These are phyloP conservation scores for Thripadectes ignobilis DNA, from an alignment of 2,797 vertebrate species.

Conservation along the genomic window DNA sequence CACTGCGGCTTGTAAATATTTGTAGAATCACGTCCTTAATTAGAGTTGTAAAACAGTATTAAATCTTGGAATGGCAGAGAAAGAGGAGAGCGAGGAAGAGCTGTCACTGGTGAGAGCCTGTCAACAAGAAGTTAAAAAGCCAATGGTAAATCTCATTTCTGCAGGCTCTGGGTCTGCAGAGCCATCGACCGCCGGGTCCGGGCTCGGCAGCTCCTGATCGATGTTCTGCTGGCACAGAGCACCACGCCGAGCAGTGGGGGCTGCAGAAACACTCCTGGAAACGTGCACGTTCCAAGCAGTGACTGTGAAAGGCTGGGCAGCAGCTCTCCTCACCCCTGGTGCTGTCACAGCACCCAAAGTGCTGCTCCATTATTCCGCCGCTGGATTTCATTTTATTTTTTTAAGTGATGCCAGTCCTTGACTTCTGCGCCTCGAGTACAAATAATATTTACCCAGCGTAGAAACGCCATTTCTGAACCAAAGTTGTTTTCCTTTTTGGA, in stretches of 20 bases:
- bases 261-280: neutral
- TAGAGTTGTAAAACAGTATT: slow-evolving; percentile 15
- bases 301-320: neutral
- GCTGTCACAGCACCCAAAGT: neutral
- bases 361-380: neutral
- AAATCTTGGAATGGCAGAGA: neutral
- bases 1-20: accelerated
- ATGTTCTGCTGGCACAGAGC: neutral
- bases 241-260: neutral
- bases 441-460: slow-evolving; percentile 60
- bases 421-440: slow-evolving; percentile 31
- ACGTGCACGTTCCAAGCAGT: neutral
- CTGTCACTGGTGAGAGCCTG: neutral
- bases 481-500: neutral
- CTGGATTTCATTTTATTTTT: neutral
- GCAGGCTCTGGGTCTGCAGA: neutral
- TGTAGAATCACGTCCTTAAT: neutral
- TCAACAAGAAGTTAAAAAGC: slow-evolving; percentile 15
- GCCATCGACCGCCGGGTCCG: neutral
- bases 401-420: slow-evolving; percentile 7
- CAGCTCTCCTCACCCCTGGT: neutral
- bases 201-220: neutral
- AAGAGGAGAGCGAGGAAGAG: neutral
- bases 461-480: neutral
- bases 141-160: slow-evolving; percentile 14